A percentile compares a stretch with the other conserved stretches of the same genome.
These are phyloP conservation scores for Chymomyza caudatula DNA, from an alignment of 2,888 invertebrate genomes.

Conservation along the genomic window DNA sequence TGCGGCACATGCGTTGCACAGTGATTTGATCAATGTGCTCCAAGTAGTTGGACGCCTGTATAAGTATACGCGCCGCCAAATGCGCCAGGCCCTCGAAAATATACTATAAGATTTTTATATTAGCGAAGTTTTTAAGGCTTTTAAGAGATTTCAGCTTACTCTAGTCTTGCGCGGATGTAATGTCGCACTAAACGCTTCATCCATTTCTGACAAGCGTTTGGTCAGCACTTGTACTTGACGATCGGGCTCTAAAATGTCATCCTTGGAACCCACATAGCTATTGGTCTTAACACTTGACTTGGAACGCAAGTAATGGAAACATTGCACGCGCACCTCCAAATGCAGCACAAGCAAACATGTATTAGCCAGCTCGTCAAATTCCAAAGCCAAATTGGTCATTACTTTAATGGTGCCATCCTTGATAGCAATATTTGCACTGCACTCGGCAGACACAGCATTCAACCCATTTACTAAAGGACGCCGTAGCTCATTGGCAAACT, in stretches of 20 bases:
- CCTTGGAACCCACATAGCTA: constrained; percentile 78
- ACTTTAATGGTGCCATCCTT: constrained; percentile 82
- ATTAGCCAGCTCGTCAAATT: constrained; percentile 93
- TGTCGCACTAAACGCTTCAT: constrained; percentile 86
- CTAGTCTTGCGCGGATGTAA: constrained; percentile 88
- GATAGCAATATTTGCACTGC: constrained; percentile 74
- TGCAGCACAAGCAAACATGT: constrained; percentile 94
- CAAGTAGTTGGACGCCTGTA: constrained; percentile 88
- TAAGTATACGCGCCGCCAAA: constrained; percentile 87
- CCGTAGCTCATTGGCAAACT: constrained; percentile 81
- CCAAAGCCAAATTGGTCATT: constrained; percentile 84
- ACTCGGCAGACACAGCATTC: constrained; percentile 66
- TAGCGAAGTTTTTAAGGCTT: background rate
- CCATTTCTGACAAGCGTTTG: constrained; percentile 86
- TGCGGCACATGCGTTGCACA: constrained; percentile 90
- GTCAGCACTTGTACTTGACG: constrained; percentile 87
- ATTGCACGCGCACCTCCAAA: constrained; percentile 95
- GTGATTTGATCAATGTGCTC: constrained; percentile 88
- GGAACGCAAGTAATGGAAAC: constrained; percentile 92
- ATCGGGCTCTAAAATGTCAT: constrained; percentile 88
- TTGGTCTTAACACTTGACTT: constrained; percentile 72
- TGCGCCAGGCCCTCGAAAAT: constrained; percentile 93
- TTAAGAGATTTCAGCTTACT: constrained; percentile 78
- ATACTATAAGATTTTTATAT: constrained; percentile 81
- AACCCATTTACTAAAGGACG: constrained; percentile 79